phyloP scores from a whole-genome alignment of 2,797 vertebrate species.

The Halcyon smyrnensis region DNA sequence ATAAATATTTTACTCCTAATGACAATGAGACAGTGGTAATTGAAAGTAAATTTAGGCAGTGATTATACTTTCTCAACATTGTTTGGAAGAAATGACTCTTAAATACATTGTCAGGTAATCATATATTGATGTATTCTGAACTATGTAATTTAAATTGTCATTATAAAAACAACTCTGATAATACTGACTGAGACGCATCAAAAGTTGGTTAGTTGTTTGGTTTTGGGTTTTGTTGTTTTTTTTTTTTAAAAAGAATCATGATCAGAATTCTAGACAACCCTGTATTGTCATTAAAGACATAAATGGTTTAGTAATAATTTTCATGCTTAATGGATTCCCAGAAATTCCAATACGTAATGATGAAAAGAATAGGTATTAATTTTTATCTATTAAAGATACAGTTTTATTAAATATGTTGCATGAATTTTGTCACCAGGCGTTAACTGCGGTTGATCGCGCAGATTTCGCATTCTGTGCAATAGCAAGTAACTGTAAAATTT shows the following conservation, averaged over 20 bases:
- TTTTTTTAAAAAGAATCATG: conserved; percentile 17
- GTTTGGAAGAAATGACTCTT: conserved; percentile 66
- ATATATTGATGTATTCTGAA: conserved; percentile 68
- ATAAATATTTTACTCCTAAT: conserved; percentile 55
- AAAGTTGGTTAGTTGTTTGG: not conserved
- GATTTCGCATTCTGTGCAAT: not conserved
- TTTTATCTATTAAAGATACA: not conserved
- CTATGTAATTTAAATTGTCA: conserved; percentile 62
- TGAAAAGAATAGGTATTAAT: not conserved
- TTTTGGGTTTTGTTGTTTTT: too few relatives aligned
- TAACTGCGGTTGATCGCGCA: not conserved
- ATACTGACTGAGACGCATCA: conserved; percentile 48
- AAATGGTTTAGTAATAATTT: not conserved
- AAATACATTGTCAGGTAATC: conserved; percentile 57
- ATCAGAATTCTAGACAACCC: conserved; percentile 17
- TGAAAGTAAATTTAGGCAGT: conserved; percentile 70
- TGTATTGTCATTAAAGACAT: not conserved
- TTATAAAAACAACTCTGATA: conserved; percentile 50
- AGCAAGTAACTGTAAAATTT: not conserved
- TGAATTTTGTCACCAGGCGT: not conserved
- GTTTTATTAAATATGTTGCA: not conserved
- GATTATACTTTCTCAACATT: conserved; percentile 61
- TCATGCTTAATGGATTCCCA: not conserved
- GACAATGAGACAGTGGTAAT: conserved; percentile 69
- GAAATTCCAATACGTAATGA: not conserved